Base-by-base conservation (phyloP, 2,888 invertebrate genomes). In the Trichogramma dendrolimi region DNA sequence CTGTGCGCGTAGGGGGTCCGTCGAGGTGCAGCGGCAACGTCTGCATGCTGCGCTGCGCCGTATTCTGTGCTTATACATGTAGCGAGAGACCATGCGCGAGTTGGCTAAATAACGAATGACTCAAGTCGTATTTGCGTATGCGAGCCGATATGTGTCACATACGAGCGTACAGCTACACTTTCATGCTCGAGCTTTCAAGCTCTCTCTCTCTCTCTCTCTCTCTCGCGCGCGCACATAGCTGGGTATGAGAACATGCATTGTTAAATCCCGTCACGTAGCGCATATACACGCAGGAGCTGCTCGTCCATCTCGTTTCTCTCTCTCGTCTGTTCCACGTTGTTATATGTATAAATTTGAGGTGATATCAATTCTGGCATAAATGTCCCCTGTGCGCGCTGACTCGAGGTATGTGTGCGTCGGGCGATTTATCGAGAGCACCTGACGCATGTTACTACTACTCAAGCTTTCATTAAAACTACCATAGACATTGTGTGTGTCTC, bases 371-470 rank as follows among this genome's bases (percentile, higher is more conserved):
- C 67, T 52, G 65, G 61, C 65, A 44, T 27, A 64, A 68, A 65
- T 65, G 65, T 61, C 64, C 61, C 47, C 40, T n/a, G 42, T 42
- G 55, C 55, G 55, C 44, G 55, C 56, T 56, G 58, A 52, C 43
- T 27, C 46, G 6, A 38, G 14, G 10, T 11, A 47, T 11, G 10
- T 5, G 55, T 42, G 41, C 49, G 58, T 54, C 55, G 10, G 54
- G 67, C 63, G 62, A 70, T 70, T 70, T 70, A 70, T 69, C 65
- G 68, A 47, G 51, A 65, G 67, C 66, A 69, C 67, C 63, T 63
- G 67, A 67, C 63, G 65, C 56, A 27, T 27, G 27, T 27, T 27
- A 27, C 27, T 27, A 27, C 27, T 27, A 27, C 27, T 27, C 27
- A 53, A 55, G 59, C 68, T 70, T 70, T 69, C 69, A 69, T 70